Percentiles rank a stretch among this genome's conserved stretches.
Conservation (phyloP, 2,113 vertebrate genomes). For the Anser brachyrhynchus region DNA sequence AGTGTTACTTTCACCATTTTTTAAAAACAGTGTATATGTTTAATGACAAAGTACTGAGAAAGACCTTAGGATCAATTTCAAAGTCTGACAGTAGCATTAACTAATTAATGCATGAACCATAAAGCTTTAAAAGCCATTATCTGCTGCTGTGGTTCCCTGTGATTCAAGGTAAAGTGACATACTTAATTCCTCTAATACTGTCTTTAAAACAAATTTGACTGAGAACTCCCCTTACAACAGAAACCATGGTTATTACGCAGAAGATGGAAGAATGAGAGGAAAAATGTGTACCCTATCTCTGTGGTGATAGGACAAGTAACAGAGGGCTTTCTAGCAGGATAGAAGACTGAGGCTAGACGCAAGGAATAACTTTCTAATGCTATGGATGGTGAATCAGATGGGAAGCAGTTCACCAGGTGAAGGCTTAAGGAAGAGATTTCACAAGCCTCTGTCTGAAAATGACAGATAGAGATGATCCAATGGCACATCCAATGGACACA, state of each 20-base stretch:
- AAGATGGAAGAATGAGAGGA: background rate
- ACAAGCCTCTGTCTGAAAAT: background rate
- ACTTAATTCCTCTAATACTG: background rate
- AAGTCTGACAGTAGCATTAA: background rate
- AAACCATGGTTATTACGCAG: background rate
- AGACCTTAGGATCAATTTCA: background rate
- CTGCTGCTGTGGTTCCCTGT: background rate
- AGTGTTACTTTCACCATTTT: background rate
- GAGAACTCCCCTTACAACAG: background rate
- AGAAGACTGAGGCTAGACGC: background rate
- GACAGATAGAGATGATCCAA: accelerated
- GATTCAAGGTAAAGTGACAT: background rate
- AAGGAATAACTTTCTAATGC: background rate
- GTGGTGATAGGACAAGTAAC: background rate
- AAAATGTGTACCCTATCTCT: background rate
- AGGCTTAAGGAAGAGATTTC: background rate
- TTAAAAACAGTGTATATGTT: background rate
- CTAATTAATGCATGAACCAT: background rate
- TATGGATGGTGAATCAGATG: background rate
- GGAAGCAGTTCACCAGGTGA: accelerated
- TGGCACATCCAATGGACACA: background rate
- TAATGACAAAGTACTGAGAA: background rate
- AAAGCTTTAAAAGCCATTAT: background rate
- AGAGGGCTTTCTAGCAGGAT: background rate
- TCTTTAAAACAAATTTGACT: background rate